Evolutionary conservation across 2,888 invertebrate genomes (phyloP).

Genomic region (Hirtodrosophila duncani): DNA sequence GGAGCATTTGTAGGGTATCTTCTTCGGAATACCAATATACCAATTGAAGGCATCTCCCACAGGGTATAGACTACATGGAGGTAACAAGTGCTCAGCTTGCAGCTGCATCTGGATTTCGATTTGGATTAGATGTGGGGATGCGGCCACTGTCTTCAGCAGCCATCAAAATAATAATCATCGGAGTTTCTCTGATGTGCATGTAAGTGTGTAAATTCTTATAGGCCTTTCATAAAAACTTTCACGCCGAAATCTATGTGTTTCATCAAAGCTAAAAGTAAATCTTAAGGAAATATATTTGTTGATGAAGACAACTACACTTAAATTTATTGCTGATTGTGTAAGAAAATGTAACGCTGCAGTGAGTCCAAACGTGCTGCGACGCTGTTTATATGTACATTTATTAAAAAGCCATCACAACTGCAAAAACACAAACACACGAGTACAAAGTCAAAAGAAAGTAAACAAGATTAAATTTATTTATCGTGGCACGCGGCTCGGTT

Average conservation of each 20-base stretch:
- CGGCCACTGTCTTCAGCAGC: slow-evolving; percentile 39
- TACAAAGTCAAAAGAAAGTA: slow-evolving; percentile 52
- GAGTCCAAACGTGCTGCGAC: slow-evolving; percentile 12
- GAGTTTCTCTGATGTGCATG: slow-evolving; percentile 4
- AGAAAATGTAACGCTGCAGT: slow-evolving; percentile 55
- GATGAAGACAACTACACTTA: slow-evolving; percentile 16
- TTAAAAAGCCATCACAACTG: slow-evolving; percentile 51
- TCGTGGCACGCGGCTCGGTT: slow-evolving; percentile 59
- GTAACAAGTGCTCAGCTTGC: slow-evolving; percentile 45
- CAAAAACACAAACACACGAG: slow-evolving; percentile 8
- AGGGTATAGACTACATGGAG: slow-evolving; percentile 10
- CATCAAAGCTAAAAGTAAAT: slow-evolving; percentile 41
- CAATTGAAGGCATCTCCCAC: too few relatives aligned
- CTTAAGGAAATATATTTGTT: slow-evolving; percentile 20
- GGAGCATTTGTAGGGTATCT: too few relatives aligned
- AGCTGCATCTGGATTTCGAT: slow-evolving; percentile 64
- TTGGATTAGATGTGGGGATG: slow-evolving; percentile 51
- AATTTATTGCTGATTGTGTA: slow-evolving; percentile 49
- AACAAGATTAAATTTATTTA: slow-evolving; percentile 63
- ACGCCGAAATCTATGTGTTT: slow-evolving; percentile 66
- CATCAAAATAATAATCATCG: slow-evolving; percentile 63
- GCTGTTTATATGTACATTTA: slow-evolving; percentile 50
- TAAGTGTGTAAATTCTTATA: slow-evolving; percentile 32
- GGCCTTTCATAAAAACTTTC: slow-evolving; percentile 64
- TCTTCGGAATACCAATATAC: too few relatives aligned